Conservation (phyloP, 2,797 vertebrate genomes). For the Enteromius radiatus region DNA sequence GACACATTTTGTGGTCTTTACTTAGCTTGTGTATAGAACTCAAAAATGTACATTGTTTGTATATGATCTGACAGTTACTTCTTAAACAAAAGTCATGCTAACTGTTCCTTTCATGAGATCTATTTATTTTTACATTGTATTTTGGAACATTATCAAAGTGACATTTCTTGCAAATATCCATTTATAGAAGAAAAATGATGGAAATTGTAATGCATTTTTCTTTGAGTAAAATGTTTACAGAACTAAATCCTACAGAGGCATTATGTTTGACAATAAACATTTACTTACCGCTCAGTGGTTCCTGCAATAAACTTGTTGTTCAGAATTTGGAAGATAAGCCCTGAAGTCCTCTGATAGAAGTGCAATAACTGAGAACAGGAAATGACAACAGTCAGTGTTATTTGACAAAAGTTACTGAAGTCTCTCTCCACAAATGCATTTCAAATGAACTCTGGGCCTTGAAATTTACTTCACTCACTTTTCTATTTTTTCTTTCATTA, state of each 20-base stretch:
- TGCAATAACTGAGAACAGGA: slow-evolving; percentile 44
- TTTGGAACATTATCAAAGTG: not conserved
- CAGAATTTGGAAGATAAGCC: slow-evolving; percentile 32
- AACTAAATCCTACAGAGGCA: slow-evolving; percentile 5
- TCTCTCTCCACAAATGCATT: slow-evolving; percentile 17
- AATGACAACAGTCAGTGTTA: slow-evolving; percentile 30
- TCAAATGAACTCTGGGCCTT: not conserved
- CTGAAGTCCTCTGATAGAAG: slow-evolving; percentile 25
- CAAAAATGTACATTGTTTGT: not conserved
- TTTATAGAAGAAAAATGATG: not conserved
- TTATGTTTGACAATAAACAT: slow-evolving; percentile 23
- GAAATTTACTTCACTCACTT: not conserved
- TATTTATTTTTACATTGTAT: not conserved
- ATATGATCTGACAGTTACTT: not conserved
- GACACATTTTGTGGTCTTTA: not conserved
- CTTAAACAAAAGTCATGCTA: not conserved
- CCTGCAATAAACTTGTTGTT: slow-evolving; percentile 9
- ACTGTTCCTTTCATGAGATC: not conserved
- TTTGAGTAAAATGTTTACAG: slow-evolving; percentile 13
- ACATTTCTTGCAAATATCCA: not conserved
- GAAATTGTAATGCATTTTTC: slow-evolving; percentile 13
- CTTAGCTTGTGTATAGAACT: not conserved
- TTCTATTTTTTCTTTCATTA: slow-evolving; percentile 1
- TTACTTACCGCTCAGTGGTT: not conserved
- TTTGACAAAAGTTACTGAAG: slow-evolving; percentile 31